Percentiles rank a stretch among this genome's conserved stretches.
Conservation (phyloP, 2,797 vertebrate genomes). For the Ciconia nigra region DNA sequence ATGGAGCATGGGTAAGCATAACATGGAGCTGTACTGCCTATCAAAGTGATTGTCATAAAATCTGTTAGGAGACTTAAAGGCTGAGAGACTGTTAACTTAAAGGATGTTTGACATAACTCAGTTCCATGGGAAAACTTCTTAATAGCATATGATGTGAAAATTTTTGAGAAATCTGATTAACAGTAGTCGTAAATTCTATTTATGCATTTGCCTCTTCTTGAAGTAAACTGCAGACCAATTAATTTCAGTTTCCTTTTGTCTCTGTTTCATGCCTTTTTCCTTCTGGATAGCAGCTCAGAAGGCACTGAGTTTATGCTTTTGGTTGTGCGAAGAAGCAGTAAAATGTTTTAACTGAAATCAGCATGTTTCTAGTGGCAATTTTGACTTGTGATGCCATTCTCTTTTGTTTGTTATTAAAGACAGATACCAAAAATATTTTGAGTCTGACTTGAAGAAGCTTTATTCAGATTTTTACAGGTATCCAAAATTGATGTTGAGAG, state of each 20-base stretch:
- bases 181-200: background rate
- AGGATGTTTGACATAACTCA: background rate
- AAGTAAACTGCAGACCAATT: background rate
- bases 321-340: background rate
- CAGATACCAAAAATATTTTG: background rate
- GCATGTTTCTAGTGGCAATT: background rate
- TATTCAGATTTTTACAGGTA: background rate
- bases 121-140: background rate
- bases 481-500: background rate
- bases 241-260: background rate
- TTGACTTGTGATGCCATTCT: background rate
- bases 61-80: background rate
- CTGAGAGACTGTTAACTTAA: background rate
- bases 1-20: background rate
- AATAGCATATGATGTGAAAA: background rate
- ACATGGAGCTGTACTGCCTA: background rate
- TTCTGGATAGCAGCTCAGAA: background rate
- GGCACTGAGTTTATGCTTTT: background rate
- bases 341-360: background rate
- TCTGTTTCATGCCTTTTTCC: background rate
- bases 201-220: background rate
- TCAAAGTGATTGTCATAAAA: conserved; percentile 4
- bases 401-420: background rate
- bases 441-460: background rate
- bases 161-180: background rate